These are phyloP conservation scores for Hestina assimilis DNA, from an alignment of 1,140 invertebrate genomes.

Conservation along the genomic window DNA sequence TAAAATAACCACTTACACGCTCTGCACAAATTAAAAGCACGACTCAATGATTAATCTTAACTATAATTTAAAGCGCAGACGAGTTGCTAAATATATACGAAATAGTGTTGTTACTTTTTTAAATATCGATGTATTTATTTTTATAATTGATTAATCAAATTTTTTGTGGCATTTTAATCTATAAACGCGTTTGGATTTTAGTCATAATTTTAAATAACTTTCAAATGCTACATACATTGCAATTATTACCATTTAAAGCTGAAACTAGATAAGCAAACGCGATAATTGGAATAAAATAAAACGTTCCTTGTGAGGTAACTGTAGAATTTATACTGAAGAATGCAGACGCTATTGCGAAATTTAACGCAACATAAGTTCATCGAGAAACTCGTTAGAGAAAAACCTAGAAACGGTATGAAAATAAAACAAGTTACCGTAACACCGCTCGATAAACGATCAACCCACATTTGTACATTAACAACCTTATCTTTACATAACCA, in stretches of 20 bases:
- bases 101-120: slow-evolving; percentile 22
- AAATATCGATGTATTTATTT: slow-evolving; percentile 14
- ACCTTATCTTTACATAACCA: slow-evolving; percentile 22
- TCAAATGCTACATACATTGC: not conserved
- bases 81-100: slow-evolving; percentile 27
- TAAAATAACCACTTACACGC: slow-evolving; percentile 46
- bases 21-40: slow-evolving; percentile 58
- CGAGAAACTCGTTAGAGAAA: slow-evolving; percentile 25
- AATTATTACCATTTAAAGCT: too few relatives aligned
- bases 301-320: slow-evolving; percentile 12
- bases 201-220: not conserved
- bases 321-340: slow-evolving; percentile 28
- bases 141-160: not conserved
- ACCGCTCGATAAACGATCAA: slow-evolving; percentile 20
- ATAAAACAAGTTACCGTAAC: slow-evolving; percentile 24
- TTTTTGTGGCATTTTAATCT: too few relatives aligned
- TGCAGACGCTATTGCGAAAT: slow-evolving; percentile 42
- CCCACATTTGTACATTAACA: slow-evolving; percentile 22
- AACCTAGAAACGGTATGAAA: slow-evolving; percentile 22
- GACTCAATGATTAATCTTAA: slow-evolving; percentile 48
- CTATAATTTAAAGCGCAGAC: slow-evolving; percentile 44
- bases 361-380: slow-evolving; percentile 29
- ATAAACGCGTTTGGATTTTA: not conserved
- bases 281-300: slow-evolving; percentile 7
- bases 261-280: not conserved